Evolutionary conservation across 2,888 invertebrate genomes (phyloP).

Genomic region (Drosophila parthenogenetica): DNA sequence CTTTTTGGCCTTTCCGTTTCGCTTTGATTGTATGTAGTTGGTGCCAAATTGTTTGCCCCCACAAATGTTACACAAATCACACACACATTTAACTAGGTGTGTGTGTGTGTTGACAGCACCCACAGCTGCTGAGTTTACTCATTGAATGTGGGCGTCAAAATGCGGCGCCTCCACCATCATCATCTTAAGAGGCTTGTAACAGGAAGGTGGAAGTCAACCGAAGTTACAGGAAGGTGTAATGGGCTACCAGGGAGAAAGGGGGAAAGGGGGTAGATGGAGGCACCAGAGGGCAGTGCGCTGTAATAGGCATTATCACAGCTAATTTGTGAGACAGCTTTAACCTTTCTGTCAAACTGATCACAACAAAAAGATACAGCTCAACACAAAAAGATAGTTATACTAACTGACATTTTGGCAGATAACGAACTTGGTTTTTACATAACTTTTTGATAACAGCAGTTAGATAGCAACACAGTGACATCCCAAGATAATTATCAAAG

Average conservation of each 20-base stretch:
- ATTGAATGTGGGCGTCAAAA: slow-evolving; percentile 52
- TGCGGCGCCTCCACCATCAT: slow-evolving; percentile 35
- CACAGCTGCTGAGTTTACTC: slow-evolving; percentile 36
- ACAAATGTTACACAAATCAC: slow-evolving; percentile 58
- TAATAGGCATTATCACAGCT: slow-evolving; percentile 4
- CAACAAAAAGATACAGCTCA: neutral
- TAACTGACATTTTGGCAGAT: no score
- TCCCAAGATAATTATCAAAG: no score
- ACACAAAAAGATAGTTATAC: neutral
- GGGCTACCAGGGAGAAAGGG: neutral
- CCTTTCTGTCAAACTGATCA: slow-evolving; percentile 5
- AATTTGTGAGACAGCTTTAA: slow-evolving; percentile 14
- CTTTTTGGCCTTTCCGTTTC: slow-evolving; percentile 75
- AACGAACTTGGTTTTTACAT: no score
- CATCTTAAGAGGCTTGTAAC: slow-evolving; percentile 6
- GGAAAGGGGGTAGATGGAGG: no score
- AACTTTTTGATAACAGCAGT: no score
- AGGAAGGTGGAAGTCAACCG: neutral
- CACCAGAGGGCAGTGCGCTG: neutral
- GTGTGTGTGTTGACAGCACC: slow-evolving; percentile 59
- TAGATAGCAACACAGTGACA: no score
- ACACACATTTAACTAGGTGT: slow-evolving; percentile 17
- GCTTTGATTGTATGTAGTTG: slow-evolving; percentile 57
- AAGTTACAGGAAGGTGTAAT: neutral
- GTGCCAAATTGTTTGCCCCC: slow-evolving; percentile 75